Conservation (phyloP, 2,888 invertebrate genomes). For the Brachyopa scutellaris region DNA sequence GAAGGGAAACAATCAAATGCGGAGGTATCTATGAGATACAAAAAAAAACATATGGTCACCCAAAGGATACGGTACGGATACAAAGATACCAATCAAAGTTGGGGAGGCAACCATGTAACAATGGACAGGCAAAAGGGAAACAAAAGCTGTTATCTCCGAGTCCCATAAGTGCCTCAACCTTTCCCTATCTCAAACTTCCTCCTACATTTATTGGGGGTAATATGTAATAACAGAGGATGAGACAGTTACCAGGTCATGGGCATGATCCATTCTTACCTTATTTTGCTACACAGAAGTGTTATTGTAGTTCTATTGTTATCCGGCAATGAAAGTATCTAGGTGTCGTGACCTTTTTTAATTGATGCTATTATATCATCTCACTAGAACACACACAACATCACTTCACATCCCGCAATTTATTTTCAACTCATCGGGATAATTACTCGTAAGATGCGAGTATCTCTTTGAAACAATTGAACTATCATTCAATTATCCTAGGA, state of each 20-base stretch:
- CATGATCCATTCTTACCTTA: constrained; percentile 5
- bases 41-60: constrained; percentile 8
- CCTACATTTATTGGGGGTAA: not conserved
- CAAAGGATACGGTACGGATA: constrained; percentile 7
- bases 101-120: constrained; percentile 26
- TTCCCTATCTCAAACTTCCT: constrained; percentile 12
- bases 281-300: constrained; percentile 48
- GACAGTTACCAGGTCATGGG: constrained; percentile 27
- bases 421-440: constrained; percentile 36
- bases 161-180: constrained; percentile 45
- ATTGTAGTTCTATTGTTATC: constrained; percentile 30
- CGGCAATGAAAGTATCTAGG: constrained; percentile 6
- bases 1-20: constrained; percentile 8
- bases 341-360: constrained; percentile 41
- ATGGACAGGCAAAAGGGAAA: constrained; percentile 11
- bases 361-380: constrained; percentile 32
- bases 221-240: constrained; percentile 14
- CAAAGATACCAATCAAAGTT: constrained; percentile 41
- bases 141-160: constrained; percentile 49
- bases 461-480: constrained; percentile 57
- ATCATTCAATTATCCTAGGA: constrained; percentile 64
- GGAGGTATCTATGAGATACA: constrained; percentile 1
- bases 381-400: not conserved
- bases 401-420: constrained; percentile 30
- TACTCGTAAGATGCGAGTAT: not conserved